Evolutionary conservation across 2,888 invertebrate species (phyloP).

Genomic region (Stramonita haemastoma): DNA sequence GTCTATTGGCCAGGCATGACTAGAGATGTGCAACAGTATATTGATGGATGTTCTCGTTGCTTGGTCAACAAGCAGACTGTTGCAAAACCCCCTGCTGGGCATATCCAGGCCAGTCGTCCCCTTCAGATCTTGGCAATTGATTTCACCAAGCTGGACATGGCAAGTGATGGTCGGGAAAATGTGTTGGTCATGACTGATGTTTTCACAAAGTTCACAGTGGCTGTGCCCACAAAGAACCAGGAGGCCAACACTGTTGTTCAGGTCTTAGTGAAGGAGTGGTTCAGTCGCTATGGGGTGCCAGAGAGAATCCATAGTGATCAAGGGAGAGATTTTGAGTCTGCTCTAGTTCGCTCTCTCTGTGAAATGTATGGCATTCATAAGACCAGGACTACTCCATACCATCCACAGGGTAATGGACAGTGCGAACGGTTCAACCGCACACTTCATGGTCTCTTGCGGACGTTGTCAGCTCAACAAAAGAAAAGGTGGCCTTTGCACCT

Average conservation of each 20-base stretch:
- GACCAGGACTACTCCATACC: constrained; percentile 53
- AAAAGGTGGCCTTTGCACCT: constrained; percentile 51
- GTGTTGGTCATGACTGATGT: constrained; percentile 58
- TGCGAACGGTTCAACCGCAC: constrained; percentile 56
- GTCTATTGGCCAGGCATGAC: constrained; percentile 37
- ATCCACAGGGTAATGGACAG: constrained; percentile 53
- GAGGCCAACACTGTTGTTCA: constrained; percentile 51
- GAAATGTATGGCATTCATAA: constrained; percentile 50
- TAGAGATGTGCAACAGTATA: not conserved
- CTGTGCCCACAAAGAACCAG: constrained; percentile 54
- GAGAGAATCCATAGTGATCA: constrained; percentile 54
- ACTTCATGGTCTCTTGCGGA: constrained; percentile 51
- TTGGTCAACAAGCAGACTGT: too few species aligned
- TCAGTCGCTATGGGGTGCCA: too few species aligned
- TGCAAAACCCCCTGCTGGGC: constrained; percentile 26
- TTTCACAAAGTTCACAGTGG: constrained; percentile 55
- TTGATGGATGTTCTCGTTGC: not conserved
- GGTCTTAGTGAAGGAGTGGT: constrained; percentile 51
- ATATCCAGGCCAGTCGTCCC: constrained; percentile 49
- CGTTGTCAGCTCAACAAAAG: constrained; percentile 50
- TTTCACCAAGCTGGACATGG: constrained; percentile 52
- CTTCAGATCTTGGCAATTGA: constrained; percentile 56
- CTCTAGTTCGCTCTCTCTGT: constrained; percentile 50
- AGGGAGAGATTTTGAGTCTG: constrained; percentile 52
- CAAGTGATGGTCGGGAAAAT: constrained; percentile 50